Evolutionary conservation across 1,140 invertebrate genomes (phyloP).

Genomic region (Drosophila insularis): DNA sequence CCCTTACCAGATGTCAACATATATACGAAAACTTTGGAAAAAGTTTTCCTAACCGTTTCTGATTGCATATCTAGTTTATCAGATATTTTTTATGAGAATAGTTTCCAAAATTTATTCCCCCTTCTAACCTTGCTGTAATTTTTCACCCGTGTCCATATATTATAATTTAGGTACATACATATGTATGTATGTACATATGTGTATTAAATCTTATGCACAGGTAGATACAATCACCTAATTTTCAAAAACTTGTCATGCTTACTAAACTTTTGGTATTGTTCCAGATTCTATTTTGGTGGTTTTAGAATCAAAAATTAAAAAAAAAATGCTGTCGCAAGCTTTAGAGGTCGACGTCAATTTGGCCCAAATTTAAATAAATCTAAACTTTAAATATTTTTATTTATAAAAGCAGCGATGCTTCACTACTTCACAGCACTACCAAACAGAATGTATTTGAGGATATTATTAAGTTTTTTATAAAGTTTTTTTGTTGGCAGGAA

Average conservation of each 20-base stretch:
- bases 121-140: neutral
- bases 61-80: conserved; percentile 39
- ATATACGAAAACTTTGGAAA: too few relatives aligned
- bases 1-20: too few relatives aligned
- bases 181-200: neutral
- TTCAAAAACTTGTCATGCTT: conserved; percentile 56
- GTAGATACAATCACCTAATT: neutral
- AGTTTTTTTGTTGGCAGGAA: conserved; percentile 29
- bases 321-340: too few relatives aligned
- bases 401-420: too few relatives aligned
- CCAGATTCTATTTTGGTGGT: conserved; percentile 74
- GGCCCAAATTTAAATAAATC: too few relatives aligned
- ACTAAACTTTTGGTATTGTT: conserved; percentile 78
- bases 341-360: too few relatives aligned
- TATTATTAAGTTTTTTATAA: too few relatives aligned
- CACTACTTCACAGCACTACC: too few relatives aligned
- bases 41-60: conserved; percentile 7
- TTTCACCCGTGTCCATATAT: conserved; percentile 24
- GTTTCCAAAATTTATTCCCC: conserved; percentile 35
- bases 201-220: too few relatives aligned
- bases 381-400: too few relatives aligned
- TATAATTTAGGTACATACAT: conserved; percentile 24
- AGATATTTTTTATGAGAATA: conserved; percentile 49
- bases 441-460: too few relatives aligned
- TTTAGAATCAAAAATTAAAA: conserved; percentile 46